phyloP scores from a whole-genome alignment of 1,140 invertebrate species.

The Bombus cullumanus region DNA sequence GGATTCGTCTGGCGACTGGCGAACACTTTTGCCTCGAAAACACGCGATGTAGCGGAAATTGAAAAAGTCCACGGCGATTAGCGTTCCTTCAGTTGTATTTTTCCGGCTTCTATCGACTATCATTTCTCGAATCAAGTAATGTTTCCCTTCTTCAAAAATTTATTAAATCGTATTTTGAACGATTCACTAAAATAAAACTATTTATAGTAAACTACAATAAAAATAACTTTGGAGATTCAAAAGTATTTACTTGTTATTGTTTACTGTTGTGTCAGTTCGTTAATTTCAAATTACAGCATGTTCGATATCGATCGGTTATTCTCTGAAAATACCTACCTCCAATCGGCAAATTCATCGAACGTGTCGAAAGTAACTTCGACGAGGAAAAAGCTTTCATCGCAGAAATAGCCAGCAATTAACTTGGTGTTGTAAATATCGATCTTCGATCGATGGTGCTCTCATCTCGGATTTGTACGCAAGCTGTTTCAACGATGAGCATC shows the following conservation, averaged over 20 bases:
- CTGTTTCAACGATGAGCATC: not conserved
- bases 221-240: not conserved
- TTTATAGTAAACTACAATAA: not conserved
- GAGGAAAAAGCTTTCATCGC: not conserved
- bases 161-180: not conserved
- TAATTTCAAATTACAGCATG: too few relatives aligned
- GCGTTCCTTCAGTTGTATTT: conserved; percentile 8
- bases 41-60: conserved; percentile 37
- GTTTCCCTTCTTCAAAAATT: too few relatives aligned
- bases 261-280: not conserved
- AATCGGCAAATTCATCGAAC: not conserved
- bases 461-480: not conserved
- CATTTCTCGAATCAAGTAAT: not conserved
- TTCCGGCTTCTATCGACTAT: not conserved
- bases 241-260: not conserved
- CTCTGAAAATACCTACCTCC: not conserved
- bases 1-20: conserved; percentile 18
- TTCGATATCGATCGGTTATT: too few relatives aligned
- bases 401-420: not conserved
- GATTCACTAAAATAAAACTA: not conserved
- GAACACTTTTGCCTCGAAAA: not conserved
- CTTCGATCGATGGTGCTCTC: not conserved
- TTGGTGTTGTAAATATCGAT: not conserved
- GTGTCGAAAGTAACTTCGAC: not conserved
- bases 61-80: conserved; percentile 49